These are phyloP conservation scores for Suillia variegata DNA, from an alignment of 2,888 invertebrate genomes.

Conservation along the genomic window DNA sequence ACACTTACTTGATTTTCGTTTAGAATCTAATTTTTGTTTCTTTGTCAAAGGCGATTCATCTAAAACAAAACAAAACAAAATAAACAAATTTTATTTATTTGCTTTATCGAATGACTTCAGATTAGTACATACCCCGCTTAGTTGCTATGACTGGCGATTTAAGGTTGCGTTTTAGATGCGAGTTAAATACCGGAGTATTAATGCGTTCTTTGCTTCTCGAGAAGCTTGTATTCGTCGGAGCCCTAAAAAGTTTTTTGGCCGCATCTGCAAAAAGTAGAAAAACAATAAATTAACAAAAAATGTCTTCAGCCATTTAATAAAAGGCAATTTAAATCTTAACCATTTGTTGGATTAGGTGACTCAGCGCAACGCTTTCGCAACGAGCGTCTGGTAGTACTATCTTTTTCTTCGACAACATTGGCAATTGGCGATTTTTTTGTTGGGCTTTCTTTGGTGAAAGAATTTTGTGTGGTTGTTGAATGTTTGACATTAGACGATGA, in stretches of 20 bases:
- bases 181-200: background rate
- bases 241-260: constrained; percentile 10
- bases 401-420: background rate
- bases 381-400: constrained; percentile 17
- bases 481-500: no score
- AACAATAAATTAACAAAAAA: constrained; percentile 2
- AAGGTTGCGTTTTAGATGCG: constrained; percentile 2
- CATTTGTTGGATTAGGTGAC: constrained; percentile 25
- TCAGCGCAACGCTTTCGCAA: constrained; percentile 30
- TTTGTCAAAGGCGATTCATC: no score
- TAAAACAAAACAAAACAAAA: no score
- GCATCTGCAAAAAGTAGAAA: constrained; percentile 9
- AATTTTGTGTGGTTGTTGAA: no score
- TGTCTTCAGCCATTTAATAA: no score
- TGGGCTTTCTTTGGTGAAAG: background rate
- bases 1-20: no score
- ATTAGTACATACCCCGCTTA: no score
- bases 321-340: constrained; percentile 23
- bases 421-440: background rate
- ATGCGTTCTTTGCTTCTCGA: background rate
- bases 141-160: constrained; percentile 4
- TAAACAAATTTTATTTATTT: background rate
- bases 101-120: no score
- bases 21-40: no score
- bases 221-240: background rate